Conservation (phyloP, 2,888 invertebrate species). For the Tigriopus californicus region DNA sequence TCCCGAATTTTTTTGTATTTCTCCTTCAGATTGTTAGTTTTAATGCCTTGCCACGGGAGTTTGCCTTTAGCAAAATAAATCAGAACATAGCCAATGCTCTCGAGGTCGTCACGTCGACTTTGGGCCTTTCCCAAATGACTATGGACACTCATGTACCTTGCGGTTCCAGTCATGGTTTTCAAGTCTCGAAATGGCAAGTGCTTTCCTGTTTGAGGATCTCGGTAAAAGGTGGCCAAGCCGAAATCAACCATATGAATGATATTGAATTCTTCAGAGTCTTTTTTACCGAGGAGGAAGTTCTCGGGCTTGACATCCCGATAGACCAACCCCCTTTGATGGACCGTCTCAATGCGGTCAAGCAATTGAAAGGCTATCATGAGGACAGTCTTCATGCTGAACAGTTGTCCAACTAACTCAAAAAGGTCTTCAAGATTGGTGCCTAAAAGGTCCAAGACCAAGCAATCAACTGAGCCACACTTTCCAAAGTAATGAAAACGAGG, state of each 20-base stretch:
- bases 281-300: constrained; percentile 12
- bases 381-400: constrained; percentile 34
- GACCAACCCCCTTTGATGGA: constrained; percentile 10
- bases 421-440: constrained; percentile 36
- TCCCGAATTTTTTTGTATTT: constrained; percentile 13
- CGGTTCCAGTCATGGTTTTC: constrained; percentile 15
- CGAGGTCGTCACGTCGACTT: constrained; percentile 6
- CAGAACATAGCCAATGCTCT: constrained; percentile 5
- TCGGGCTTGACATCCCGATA: constrained; percentile 15
- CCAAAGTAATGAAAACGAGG: constrained; percentile 36
- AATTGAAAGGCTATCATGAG: constrained; percentile 34
- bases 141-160: constrained; percentile 11
- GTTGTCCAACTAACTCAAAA: constrained; percentile 34
- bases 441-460: constrained; percentile 34
- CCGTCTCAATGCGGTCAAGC: constrained; percentile 9
- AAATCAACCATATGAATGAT: constrained; percentile 16
- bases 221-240: constrained; percentile 8
- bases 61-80: constrained; percentile 1
- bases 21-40: constrained; percentile 10
- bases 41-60: constrained; percentile 11
- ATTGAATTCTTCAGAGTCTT: constrained; percentile 1
- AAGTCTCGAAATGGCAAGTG: constrained; percentile 12
- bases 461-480: constrained; percentile 34
- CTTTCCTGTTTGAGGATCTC: constrained; percentile 4
- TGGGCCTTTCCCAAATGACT: constrained; percentile 12